Base-by-base conservation (phyloP, 2,797 vertebrate genomes). In the Coilia nasus region DNA sequence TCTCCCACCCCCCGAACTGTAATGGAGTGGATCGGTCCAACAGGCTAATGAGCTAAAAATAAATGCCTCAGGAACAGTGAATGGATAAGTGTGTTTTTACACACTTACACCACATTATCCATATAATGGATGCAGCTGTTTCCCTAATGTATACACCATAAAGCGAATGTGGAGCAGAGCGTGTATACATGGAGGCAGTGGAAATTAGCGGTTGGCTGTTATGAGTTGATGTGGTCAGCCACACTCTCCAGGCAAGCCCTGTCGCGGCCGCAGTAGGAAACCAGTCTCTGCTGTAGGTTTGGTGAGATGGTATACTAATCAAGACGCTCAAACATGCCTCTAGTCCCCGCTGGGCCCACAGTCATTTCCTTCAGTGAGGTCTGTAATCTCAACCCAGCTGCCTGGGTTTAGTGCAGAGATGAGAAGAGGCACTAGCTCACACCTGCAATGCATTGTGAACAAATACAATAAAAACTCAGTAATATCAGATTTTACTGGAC, bases 161-260 rank as follows among this genome's bases (percentile, higher is more conserved):
- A 78, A 78, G 71, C 31, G 31, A 35, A 44, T 21, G 71, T 19
- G 17, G 35, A 78, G 4, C 21, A 21, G 41, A 44, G 4, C 71
- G 21, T 41, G 31, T 44, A 44, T 44, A 78, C 35, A 78, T 44
- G 17, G 41, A 35, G 41, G 15, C 6, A 21, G 71, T 44, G 71
- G 35, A 78, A 78, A 78, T 78, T 21, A 78, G 35, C 71, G 19
- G 71, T 41, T 78, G 31, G 50, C 12, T 54, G 50, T 54, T 54
- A 6, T 78, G 71, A 19, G 35, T 78, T 78, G 35, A n/a, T 78
- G 35, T 2, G 71, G 86, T 87, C 87, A 85, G 71, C 71, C 71
- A 78, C 31, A 1, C 35, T 41, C 28, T 41, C 3, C 35, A 35
- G 28, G 71, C 31, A 35, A 21, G 2, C 31, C 15, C 23, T 7